Evolutionary conservation across 1,140 invertebrate species (phyloP), one percentile per base, ranked within the genome.

Genomic region (Spodoptera litura): DNA sequence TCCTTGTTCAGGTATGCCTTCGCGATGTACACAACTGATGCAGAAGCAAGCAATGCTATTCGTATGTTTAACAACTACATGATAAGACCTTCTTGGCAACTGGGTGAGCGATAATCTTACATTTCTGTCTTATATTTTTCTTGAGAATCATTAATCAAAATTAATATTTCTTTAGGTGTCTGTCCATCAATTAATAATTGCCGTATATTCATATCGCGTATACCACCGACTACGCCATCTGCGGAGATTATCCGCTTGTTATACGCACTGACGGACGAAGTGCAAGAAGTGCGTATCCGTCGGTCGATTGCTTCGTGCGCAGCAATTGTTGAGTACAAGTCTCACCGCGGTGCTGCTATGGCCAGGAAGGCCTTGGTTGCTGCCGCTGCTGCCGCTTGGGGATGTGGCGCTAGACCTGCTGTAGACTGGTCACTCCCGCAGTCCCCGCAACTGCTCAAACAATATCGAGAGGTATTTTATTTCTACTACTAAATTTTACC

Each of bases 121-220:
- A 62, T 5, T 44, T 2, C 0, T 44, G 38, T 44, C 38, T 44
- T 44, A 44, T 10, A 6, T 44, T 44, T 44, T 44, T 44, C 4
- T 8, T 44, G 3, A 31, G 31, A 5, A 31, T 4, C 31, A 31
- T 31, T 31, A 31, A 62, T 38, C 11, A 44, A 44, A 66, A 44
- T 8, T 27, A 25, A 44, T 27, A 1, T 1, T 59, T 4, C 2
- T 72, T 10, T 53, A 91, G 92, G 93, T 56, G 92, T 94, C 12
- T 94, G 92, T 62, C 91, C 90, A 9, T 93, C 91, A 31, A 89
- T 94, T 81, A 94, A 94, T 85, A 94, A 94, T 80, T 94, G 93
- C 79, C 92, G 92, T 73, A 90, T 94, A 66, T 94, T 92, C 81
- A 91, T 94, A 62, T 93, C 91, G 20, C 92, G 92, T 72, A 93